Evolutionary conservation across 2,797 vertebrate species (phyloP), one percentile per base, ranked within the genome.

Genomic region (Apogon talboti): DNA sequence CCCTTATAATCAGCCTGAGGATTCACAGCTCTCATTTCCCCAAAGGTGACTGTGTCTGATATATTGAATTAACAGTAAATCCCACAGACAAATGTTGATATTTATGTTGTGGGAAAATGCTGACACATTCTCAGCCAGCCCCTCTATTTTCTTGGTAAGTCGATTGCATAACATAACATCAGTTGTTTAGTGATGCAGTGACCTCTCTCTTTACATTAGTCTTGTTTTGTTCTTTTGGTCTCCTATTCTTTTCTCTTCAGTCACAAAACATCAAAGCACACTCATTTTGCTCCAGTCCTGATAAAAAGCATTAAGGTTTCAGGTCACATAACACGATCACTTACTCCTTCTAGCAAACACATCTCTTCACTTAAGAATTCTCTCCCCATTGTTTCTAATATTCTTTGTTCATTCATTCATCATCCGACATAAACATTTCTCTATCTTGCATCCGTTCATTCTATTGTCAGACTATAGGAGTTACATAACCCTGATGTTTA

Each of bases 401-500:
- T 28, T 11, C 8, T 66, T 6, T 33, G 35, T 51, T 14, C 38
- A 38, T 10, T 3, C 15, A 47, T 7, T 12, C 18, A 43, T 40
- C 6, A 15, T 15, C 35, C 7, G n/a, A 18, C 18, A n/a, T 19
- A 24, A 41, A 24, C 42, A 19, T 40, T 54, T 54, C 52, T 41
- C 19, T 24, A 18, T 16, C 7, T 16, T 35, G 2, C 35, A 72
- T 66, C n/a, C 47, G 69, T 52, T 41, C 57, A 52, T 35, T 4
- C 44, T 35, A 35, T 70, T 38, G n/a, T n/a, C n/a, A n/a, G n/a
- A n/a, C 33, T 13, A 33, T 40, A 66, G 28, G 14, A 54, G 65
- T 88, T 87, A 79, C 55, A 28, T 70, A 86, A 89, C 53, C 37
- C 19, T 16, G 28, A 16, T 76, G 76, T 90, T 94, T 95, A 95